Percentiles rank a stretch among this genome's conserved stretches.
These are phyloP conservation scores for Mechanitis messenoides DNA, from an alignment of 2,888 invertebrate genomes.

Conservation along the genomic window DNA sequence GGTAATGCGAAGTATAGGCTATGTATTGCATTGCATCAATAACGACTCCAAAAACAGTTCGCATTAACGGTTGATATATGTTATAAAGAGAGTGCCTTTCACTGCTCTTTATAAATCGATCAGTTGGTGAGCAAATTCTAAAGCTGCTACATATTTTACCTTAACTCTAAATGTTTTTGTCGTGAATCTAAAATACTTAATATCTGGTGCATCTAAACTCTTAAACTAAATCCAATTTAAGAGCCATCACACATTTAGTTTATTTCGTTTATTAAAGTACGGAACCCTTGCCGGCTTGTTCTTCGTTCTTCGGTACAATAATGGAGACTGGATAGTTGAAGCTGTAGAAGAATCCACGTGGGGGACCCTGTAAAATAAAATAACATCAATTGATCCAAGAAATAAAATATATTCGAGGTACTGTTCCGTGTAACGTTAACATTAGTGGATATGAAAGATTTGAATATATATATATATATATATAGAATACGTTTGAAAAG, in stretches of 20 bases:
- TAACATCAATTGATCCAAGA: constrained; percentile 5
- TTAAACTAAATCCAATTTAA: neutral
- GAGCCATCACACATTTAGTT: neutral
- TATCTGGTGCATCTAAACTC: neutral
- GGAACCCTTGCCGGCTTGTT: constrained; percentile 46
- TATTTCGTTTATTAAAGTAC: constrained; percentile 33
- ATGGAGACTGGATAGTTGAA: constrained; percentile 81
- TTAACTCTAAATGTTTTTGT: no score
- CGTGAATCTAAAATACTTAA: no score
- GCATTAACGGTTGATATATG: no score
- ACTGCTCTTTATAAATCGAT: no score
- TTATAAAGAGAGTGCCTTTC: no score
- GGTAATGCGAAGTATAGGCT: constrained; percentile 50
- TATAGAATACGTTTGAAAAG: no score
- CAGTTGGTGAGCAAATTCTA: no score
- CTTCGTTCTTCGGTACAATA: constrained; percentile 53
- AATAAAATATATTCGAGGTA: no score
- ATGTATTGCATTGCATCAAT: constrained; percentile 39
- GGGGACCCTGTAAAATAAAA: constrained; percentile 65
- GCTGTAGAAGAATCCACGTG: constrained; percentile 84
- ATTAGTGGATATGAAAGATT: no score
- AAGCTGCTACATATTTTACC: no score
- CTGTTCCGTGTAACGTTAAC: no score
- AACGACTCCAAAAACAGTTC: neutral
- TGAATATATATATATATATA: no score